Percentiles rank a stretch among this genome's conserved stretches.
phyloP scores from a whole-genome alignment of 2,113 vertebrate species.

The Neolamprologus hecqui region DNA sequence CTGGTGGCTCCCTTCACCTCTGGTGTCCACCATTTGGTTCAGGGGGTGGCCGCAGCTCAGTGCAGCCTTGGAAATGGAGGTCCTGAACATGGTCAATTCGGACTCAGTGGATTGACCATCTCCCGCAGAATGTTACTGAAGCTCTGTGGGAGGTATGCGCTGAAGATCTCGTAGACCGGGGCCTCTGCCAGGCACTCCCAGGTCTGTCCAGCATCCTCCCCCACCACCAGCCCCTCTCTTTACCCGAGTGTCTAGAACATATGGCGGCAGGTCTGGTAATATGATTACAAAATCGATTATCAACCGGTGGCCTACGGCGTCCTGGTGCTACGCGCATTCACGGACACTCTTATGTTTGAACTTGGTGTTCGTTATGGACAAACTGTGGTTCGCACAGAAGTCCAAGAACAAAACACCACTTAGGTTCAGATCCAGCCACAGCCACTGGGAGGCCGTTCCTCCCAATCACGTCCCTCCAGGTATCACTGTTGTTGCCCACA shows the following conservation, averaged over 20 bases:
- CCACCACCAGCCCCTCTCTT: not conserved
- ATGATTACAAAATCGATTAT: not conserved
- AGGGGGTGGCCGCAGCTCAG: not conserved
- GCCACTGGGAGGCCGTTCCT: not conserved
- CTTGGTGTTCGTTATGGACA: not conserved
- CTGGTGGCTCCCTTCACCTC: not conserved
- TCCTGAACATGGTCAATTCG: not conserved
- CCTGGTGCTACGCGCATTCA: not conserved
- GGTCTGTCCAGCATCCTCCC: not conserved
- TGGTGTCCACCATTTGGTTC: not conserved
- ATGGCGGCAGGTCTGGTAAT: not conserved
- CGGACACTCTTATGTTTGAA: not conserved
- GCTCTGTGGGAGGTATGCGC: not conserved
- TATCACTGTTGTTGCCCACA: not conserved
- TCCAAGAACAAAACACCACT: not conserved
- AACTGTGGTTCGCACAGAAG: not conserved
- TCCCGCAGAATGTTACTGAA: not conserved
- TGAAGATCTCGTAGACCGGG: not conserved
- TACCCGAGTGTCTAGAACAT: not conserved
- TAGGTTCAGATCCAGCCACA: not conserved
- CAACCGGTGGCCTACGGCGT: not conserved
- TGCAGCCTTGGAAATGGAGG: not conserved
- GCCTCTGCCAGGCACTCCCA: not conserved
- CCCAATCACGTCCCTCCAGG: not conserved
- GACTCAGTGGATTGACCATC: not conserved